Base-by-base conservation (phyloP, 2,113 vertebrate species). In the Stegastes partitus region DNA sequence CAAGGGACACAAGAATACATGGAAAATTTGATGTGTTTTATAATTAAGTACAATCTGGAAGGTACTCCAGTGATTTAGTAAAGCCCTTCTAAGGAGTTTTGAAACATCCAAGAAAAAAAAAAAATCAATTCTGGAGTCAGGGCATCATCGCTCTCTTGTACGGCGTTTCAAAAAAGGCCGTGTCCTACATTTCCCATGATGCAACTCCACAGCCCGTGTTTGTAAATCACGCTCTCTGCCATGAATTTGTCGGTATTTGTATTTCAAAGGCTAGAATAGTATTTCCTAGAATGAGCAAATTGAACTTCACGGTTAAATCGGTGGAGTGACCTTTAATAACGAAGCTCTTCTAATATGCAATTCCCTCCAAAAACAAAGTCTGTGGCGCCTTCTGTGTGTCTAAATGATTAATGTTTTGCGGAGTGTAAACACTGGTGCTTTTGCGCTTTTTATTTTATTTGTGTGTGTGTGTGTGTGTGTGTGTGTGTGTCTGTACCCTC, bases 401-500 rank as follows among this genome's bases (percentile, higher is more conserved):
- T 39, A 22, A 58, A n/a, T 34, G 1, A 19, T 22, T 11, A 0
- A 49, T 11, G 31, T 22, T 21, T 39, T 47, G 19, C 34, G 49
- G 4, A 28, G 26, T 14, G 28, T 34, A 11, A n/a, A 5, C 3
- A 39, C 44, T 50, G 37, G 14, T 11, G 6, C 4, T 16, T 49
- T 31, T 0, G 10, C n/a, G 67, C 11, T 6, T 12, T 67, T 19
- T 25, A 3, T 34, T 10, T 34, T 34, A n/a, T n/a, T n/a, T n/a
- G n/a, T n/a, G n/a, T n/a, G n/a, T n/a, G n/a, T n/a, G n/a, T n/a
- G n/a, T n/a, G n/a, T n/a, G n/a, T n/a, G n/a, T 34, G 9, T 34
- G 34, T 34, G 10, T n/a, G 2, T 9, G 57, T 62, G 31, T 79
- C 45, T 94, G 1, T 95, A 99, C 98, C 96, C 96, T 97, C 97